Evolutionary conservation across 2,888 invertebrate species (phyloP).

Genomic region (Gymnoscelis rufifasciata): DNA sequence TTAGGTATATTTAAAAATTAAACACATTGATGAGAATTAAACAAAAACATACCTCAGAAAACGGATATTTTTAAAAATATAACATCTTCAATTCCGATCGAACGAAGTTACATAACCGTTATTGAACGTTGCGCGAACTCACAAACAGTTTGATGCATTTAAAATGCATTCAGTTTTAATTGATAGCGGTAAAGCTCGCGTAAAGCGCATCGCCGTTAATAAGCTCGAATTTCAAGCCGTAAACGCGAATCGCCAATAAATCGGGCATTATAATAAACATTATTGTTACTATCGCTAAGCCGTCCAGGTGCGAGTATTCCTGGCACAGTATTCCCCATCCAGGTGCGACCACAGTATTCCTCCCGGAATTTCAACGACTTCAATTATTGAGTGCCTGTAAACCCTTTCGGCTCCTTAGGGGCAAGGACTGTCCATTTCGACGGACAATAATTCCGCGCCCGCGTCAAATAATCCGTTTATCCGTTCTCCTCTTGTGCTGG

Average conservation of each 20-base stretch:
- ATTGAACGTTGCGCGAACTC: conserved; percentile 33
- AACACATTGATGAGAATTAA: no score
- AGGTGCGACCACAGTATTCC: conserved; percentile 69
- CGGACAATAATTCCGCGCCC: conserved; percentile 62
- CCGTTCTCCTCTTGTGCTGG: conserved; percentile 44
- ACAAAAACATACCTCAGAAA: no score
- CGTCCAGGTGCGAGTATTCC: no score
- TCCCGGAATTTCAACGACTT: conserved; percentile 75
- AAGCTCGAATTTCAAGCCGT: conserved; percentile 61
- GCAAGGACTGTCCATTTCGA: conserved; percentile 68
- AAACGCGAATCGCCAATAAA: conserved; percentile 74
- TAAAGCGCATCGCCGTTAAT: conserved; percentile 62
- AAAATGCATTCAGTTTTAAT: conserved; percentile 71
- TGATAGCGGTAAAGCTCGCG: conserved; percentile 63
- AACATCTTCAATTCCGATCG: background rate
- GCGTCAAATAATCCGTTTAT: conserved; percentile 60
- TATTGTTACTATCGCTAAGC: conserved; percentile 72
- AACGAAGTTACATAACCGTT: background rate
- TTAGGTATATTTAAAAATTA: no score
- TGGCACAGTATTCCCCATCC: no score
- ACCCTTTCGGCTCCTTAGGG: conserved; percentile 72
- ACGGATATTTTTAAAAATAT: no score
- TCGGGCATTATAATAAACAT: conserved; percentile 75
- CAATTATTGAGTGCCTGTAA: conserved; percentile 75
- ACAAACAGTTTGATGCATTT: conserved; percentile 40